Percentiles rank a stretch among this genome's conserved stretches.
Evolutionary conservation across 2,113 vertebrate species (phyloP).

Genomic region (Cheirogaleus medius): DNA sequence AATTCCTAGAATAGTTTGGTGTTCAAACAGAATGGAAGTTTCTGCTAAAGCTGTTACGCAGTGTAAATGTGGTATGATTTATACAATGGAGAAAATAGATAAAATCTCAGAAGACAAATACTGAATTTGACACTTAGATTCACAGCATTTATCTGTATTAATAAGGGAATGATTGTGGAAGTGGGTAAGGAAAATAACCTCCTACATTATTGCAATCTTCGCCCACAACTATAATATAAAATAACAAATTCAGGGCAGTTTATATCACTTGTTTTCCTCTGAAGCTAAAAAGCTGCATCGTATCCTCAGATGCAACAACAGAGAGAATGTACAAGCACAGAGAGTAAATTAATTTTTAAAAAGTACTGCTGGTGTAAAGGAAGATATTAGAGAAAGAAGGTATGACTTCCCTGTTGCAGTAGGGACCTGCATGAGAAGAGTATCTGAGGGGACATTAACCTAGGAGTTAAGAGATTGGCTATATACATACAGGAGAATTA

Average conservation of each 20-base stretch:
- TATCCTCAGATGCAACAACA: neutral
- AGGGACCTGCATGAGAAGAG: neutral
- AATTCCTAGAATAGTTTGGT: neutral
- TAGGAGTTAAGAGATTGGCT: neutral
- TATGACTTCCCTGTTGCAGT: neutral
- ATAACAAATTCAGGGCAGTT: neutral
- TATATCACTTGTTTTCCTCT: neutral
- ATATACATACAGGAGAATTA: neutral
- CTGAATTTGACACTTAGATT: neutral
- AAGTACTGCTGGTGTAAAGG: neutral
- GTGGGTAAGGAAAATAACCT: neutral
- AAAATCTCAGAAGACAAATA: neutral
- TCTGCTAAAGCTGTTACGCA: neutral
- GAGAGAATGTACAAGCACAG: neutral
- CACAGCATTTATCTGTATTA: neutral
- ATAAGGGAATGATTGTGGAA: neutral
- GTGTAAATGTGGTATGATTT: neutral
- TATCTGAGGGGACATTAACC: neutral
- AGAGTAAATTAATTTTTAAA: slow-evolving; percentile 31
- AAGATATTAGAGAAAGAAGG: neutral
- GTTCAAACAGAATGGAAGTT: neutral
- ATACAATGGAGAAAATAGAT: neutral
- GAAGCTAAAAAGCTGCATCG: neutral
- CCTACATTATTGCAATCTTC: neutral
- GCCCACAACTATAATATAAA: neutral